A percentile compares a stretch with the other conserved stretches of the same genome.
These are phyloP conservation scores for Luehdorfia chinensis DNA, from an alignment of 1,140 invertebrate genomes.

Conservation along the genomic window DNA sequence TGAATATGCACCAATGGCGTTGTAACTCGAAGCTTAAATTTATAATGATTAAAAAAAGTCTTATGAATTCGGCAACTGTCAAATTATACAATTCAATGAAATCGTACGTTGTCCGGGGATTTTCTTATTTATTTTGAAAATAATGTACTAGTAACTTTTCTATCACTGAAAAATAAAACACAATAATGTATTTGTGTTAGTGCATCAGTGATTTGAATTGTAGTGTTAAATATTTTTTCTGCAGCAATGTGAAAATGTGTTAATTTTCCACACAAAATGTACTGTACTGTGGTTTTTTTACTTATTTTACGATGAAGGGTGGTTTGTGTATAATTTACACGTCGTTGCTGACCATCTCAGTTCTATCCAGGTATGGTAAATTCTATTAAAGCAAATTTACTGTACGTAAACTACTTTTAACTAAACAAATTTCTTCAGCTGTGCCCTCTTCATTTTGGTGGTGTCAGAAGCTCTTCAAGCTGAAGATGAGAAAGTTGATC, in stretches of 20 bases:
- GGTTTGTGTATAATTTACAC: slow-evolving; percentile 76
- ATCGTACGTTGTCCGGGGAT: slow-evolving; percentile 42
- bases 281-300: slow-evolving; percentile 67
- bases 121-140: slow-evolving; percentile 31
- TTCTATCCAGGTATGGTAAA: slow-evolving; percentile 73
- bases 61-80: slow-evolving; percentile 47
- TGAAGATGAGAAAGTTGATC: slow-evolving; percentile 47
- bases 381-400: slow-evolving; percentile 4
- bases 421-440: slow-evolving; percentile 41
- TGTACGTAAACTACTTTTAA: not conserved
- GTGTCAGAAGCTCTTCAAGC: slow-evolving; percentile 61
- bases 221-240: slow-evolving; percentile 32
- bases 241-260: slow-evolving; percentile 50
- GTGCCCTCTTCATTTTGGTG: slow-evolving; percentile 65
- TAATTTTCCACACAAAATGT: slow-evolving; percentile 71
- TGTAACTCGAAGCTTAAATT: slow-evolving; percentile 14
- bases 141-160: slow-evolving; percentile 7
- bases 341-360: slow-evolving; percentile 78
- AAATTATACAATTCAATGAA: slow-evolving; percentile 47
- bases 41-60: slow-evolving; percentile 23
- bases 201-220: slow-evolving; percentile 28
- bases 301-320: slow-evolving; percentile 78
- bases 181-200: slow-evolving; percentile 30
- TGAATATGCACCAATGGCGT: slow-evolving; percentile 35
- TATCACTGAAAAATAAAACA: slow-evolving; percentile 4